These are phyloP conservation scores for Drosophila prostipennis DNA, from an alignment of 2,888 invertebrate species.

Conservation along the genomic window DNA sequence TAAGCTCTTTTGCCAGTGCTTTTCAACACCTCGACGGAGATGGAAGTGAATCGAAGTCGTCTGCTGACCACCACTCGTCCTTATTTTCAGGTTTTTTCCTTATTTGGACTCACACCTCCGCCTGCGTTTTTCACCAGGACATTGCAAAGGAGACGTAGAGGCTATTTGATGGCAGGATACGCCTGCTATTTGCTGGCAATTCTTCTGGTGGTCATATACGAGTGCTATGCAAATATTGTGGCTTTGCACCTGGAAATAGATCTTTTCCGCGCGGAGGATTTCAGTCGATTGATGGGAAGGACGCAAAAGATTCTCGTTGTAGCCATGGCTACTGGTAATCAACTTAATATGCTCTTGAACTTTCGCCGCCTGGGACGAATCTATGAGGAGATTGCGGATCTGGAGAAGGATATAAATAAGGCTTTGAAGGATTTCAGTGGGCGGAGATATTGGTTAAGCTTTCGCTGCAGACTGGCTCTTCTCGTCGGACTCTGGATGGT, in stretches of 20 bases:
- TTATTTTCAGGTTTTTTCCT: conserved; percentile 57
- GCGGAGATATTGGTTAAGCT: background rate
- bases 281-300: conserved; percentile 59
- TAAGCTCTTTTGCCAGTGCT: background rate
- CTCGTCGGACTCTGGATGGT: conserved; percentile 55
- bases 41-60: conserved; percentile 40
- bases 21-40: conserved; percentile 6
- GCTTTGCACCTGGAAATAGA: conserved; percentile 46
- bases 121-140: conserved; percentile 13
- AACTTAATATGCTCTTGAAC: conserved; percentile 45
- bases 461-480: conserved; percentile 37
- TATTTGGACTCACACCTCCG: conserved; percentile 55
- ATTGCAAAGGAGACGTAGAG: background rate
- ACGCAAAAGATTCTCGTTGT: conserved; percentile 45
- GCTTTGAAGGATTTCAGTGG: background rate
- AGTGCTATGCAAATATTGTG: conserved; percentile 47
- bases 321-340: conserved; percentile 39
- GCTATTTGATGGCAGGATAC: conserved; percentile 18
- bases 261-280: conserved; percentile 51
- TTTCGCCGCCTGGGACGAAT: conserved; percentile 43
- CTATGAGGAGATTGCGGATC: conserved; percentile 48
- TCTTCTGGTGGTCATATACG: conserved; percentile 38
- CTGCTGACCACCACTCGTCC: conserved; percentile 54
- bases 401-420: conserved; percentile 63
- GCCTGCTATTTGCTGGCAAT: conserved; percentile 44